Evolutionary conservation across 2,888 invertebrate species (phyloP).

Genomic region (Crematogaster levior): DNA sequence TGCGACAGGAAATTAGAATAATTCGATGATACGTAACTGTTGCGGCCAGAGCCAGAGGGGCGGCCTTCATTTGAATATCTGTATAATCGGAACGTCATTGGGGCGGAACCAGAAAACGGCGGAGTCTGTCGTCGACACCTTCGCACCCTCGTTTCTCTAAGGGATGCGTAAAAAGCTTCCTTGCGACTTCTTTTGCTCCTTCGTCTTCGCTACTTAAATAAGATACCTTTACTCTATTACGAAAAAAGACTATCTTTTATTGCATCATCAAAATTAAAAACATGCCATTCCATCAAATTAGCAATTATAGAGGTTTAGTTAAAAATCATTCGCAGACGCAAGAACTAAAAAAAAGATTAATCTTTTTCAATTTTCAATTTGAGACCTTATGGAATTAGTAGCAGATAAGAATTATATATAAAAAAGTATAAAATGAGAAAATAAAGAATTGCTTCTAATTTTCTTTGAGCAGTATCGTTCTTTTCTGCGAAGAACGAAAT

Average conservation of each 20-base stretch:
- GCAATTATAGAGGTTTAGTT: background rate
- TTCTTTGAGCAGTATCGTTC: conserved; percentile 7
- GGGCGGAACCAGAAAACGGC: conserved; percentile 84
- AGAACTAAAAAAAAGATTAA: background rate
- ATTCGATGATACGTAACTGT: conserved; percentile 86
- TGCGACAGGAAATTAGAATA: conserved; percentile 84
- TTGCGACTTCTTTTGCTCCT: conserved; percentile 58
- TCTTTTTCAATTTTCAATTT: background rate
- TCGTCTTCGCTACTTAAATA: background rate
- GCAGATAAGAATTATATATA: background rate
- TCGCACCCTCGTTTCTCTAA: conserved; percentile 69
- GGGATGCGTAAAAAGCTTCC: conserved; percentile 75
- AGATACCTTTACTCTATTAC: background rate
- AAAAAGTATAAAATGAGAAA: background rate
- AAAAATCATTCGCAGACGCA: background rate
- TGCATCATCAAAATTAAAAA: background rate
- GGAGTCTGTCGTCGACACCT: conserved; percentile 81
- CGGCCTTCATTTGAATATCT: conserved; percentile 84
- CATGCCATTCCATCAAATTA: background rate
- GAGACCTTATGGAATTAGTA: background rate
- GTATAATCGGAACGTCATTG: conserved; percentile 85
- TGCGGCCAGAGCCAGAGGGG: conserved; percentile 82
- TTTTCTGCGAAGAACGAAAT: conserved; percentile 66
- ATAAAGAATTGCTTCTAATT: background rate
- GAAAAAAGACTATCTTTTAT: background rate